Evolutionary conservation across 92 coral and sea anemone genomes (phyloP), one percentile per base, ranked within the genome.

Genomic region (Epizoanthus rinbou): DNA sequence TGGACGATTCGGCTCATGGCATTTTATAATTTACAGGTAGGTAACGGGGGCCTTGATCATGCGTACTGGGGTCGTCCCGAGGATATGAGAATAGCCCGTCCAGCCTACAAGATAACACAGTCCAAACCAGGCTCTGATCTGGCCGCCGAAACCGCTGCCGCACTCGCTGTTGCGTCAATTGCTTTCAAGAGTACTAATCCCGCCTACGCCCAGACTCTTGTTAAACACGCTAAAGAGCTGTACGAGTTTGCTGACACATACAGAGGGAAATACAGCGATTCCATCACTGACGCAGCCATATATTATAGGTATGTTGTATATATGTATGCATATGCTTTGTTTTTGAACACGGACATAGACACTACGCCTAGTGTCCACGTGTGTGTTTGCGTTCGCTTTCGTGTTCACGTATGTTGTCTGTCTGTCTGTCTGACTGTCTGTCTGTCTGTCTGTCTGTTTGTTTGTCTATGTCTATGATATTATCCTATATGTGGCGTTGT

Each of bases 1-100:
- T 28, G 31, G 31, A 28, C 31, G 31, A 28, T 28, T 28, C n/a
- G n/a, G n/a, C 31, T 28, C 31, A 28, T 47, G 54, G 14, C 15
- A 47, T 10, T 47, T 47, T 47, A 47, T 47, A 47, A 47, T 47
- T 47, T 8, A 11, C 54, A 92, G 95, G 91, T 92, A 37, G 93
- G 95, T 19, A 88, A 92, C 37, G 95, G 95, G 5, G 53, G 69
- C 37, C 56, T 85, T 19, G 95, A 92, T 65, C 95, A 92, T 70
- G 92, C 86, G 17, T 82, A 82, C 73, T 89, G 95, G 95, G 95
- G 93, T 31, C 88, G 95, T 69, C 93, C 93, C 39, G 95, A 92
- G 57, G 91, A 89, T 78, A 92, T 92, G 93, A 87, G 86, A 0
- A 85, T 91, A 90, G 56, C 71, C 17, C 70, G 94, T 54, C 94